Conservation (phyloP, 2,113 vertebrate species). For the Urocolius indicus region DNA sequence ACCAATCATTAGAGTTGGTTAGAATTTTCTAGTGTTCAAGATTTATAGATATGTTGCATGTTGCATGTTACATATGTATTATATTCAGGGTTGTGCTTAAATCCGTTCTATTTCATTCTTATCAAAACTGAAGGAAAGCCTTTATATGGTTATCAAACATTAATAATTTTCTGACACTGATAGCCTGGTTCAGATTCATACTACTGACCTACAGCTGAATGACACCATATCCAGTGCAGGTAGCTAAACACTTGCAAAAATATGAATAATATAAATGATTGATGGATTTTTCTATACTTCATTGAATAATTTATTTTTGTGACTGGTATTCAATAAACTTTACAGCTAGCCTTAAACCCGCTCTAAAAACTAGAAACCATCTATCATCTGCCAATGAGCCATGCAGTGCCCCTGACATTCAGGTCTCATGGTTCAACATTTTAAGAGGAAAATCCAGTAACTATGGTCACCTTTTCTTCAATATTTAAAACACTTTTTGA, state of each 20-base stretch:
- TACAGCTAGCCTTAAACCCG: not conserved
- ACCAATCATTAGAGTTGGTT: not conserved
- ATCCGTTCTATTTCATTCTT: not conserved
- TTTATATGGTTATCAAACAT: not conserved
- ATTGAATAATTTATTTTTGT: slow-evolving; percentile 37
- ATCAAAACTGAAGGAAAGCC: not conserved
- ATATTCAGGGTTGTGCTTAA: not conserved
- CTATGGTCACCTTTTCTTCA: not conserved
- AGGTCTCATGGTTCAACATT: not conserved
- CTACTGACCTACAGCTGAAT: not conserved
- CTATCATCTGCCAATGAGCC: not conserved
- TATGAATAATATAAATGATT: not conserved
- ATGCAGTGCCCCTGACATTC: not conserved
- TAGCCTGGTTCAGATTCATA: not conserved
- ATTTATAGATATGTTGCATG: too few relatives aligned
- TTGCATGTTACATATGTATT: too few relatives aligned
- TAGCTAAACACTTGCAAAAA: not conserved
- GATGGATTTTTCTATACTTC: slow-evolving; percentile 6
- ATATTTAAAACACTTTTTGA: not conserved
- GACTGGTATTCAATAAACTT: slow-evolving; percentile 2
- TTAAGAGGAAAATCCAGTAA: not conserved
- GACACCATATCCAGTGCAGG: not conserved
- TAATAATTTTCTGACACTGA: not conserved
- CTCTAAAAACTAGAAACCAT: not conserved
- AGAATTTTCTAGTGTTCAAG: not conserved